Conservation (phyloP, 2,888 invertebrate species). For the Caenorhabditis imperialis region DNA sequence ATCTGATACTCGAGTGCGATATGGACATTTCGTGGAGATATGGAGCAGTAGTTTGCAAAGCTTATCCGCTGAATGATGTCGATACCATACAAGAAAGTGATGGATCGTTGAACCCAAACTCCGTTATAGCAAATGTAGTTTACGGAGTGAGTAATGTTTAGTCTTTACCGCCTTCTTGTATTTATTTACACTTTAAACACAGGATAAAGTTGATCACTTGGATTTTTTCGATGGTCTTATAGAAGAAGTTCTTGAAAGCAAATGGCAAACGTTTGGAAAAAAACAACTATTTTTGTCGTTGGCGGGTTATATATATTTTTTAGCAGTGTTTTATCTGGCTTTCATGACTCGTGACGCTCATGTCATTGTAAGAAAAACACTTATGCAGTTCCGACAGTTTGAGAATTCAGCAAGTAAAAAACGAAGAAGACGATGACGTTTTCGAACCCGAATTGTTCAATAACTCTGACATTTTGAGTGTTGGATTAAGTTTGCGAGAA, state of each 20-base stretch:
- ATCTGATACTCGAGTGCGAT: constrained; percentile 94
- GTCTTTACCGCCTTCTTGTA: constrained; percentile 5
- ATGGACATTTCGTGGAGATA: constrained; percentile 97
- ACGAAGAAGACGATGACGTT: constrained; percentile 8
- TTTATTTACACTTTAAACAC: constrained; percentile 63
- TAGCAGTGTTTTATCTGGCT: constrained; percentile 88
- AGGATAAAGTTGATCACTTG: constrained; percentile 94
- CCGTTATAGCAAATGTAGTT: constrained; percentile 93
- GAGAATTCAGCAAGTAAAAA: constrained; percentile 4
- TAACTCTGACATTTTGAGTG: constrained; percentile 20
- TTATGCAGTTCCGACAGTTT: too few species aligned
- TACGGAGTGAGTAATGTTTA: constrained; percentile 85
- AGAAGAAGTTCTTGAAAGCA: constrained; percentile 93
- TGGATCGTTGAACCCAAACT: constrained; percentile 92
- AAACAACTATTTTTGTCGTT: constrained; percentile 82
- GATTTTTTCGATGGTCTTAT: constrained; percentile 94
- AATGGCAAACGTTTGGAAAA: constrained; percentile 97
- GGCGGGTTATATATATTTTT: constrained; percentile 90
- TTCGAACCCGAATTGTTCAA: constrained; percentile 37
- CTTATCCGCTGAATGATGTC: constrained; percentile 92
- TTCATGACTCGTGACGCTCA: constrained; percentile 85
- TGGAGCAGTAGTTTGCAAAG: constrained; percentile 84
- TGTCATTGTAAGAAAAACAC: constrained; percentile 38
- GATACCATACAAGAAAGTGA: constrained; percentile 86
- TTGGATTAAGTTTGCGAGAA: constrained; percentile 38